Conservation (phyloP, 2,113 vertebrate species). For the Tetrao urogallus region DNA sequence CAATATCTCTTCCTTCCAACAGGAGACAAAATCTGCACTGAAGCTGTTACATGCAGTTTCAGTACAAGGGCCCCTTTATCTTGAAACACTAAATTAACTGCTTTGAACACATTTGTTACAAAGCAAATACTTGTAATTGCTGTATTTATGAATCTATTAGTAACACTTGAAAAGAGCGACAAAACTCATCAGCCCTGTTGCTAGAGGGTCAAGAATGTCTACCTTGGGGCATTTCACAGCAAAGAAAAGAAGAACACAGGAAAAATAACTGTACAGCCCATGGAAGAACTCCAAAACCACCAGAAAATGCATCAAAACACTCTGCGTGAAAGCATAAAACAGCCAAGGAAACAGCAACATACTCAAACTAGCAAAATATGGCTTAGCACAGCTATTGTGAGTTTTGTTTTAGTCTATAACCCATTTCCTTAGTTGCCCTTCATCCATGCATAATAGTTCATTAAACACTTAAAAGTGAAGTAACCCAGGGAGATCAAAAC, state of each 20-base stretch:
- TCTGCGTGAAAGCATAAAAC: neutral
- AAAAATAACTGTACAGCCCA: neutral
- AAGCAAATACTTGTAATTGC: neutral
- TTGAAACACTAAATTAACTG: neutral
- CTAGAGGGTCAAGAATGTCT: neutral
- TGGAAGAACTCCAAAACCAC: neutral
- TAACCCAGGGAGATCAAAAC: neutral
- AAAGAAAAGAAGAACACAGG: neutral
- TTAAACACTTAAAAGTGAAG: neutral
- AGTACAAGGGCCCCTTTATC: neutral
- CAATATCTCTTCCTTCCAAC: neutral
- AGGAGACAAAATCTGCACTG: neutral
- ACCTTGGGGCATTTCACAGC: accelerated
- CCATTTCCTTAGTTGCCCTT: neutral
- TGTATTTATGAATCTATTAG: neutral
- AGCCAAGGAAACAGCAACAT: neutral
- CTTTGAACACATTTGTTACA: neutral
- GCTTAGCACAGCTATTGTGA: accelerated
- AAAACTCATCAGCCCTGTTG: neutral
- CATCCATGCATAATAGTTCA: neutral
- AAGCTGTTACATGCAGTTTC: neutral
- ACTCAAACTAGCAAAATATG: neutral
- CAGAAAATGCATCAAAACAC: accelerated
- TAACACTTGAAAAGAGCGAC: neutral
- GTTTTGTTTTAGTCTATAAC: neutral